Base-by-base conservation (phyloP, 1,140 invertebrate genomes). In the Proctacanthus coquilletti region DNA sequence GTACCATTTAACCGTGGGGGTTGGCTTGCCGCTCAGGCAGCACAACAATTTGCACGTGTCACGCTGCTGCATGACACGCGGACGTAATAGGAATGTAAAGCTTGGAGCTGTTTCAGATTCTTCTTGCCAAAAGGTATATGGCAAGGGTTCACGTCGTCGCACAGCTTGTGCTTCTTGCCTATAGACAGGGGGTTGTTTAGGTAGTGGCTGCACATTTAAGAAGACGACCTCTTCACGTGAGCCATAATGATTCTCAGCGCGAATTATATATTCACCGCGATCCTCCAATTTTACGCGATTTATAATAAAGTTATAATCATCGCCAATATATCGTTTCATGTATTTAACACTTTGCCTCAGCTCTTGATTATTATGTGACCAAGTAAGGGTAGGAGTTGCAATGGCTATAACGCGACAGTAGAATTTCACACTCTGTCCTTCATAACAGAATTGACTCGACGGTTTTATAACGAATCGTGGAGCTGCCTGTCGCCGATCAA, bases 301-400 rank as follows among this genome's bases (percentile, higher is more conserved):
- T 42, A 99, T 96, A 31, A 95, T 81, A 56, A 99, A 93, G 50
- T 92, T 92, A 57, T 93, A 98, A 56, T 98, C 91, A 45, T 95
- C 89, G 23, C 86, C 88, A 20, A 77, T 69, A 56, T 98, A 98
- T 45, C 93, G 77, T 66, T 98, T 98, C 93, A 98, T 98, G 63
- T 92, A 95, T 64, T 99, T 99, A 18, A 96, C 91, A 46, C 91
- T 95, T 64, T 98, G 95, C 37, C 83, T 72, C n/a, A 98, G 65
- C 51, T 97, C 92, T 45, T 76, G 70, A 56, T 88, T 89, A 61
- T 93, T 92, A 45, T 87, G 80, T 45, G 78, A 87, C 96, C 96
- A 99, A 15, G 86, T 87, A 21, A 99, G 71, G 8, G 91, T 93
- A 3, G 94, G 87, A 15, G 89, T 75, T 15, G 93, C 91, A 40